Base-by-base conservation (phyloP, 2,113 vertebrate genomes). In the Glaucidium brasilianum region DNA sequence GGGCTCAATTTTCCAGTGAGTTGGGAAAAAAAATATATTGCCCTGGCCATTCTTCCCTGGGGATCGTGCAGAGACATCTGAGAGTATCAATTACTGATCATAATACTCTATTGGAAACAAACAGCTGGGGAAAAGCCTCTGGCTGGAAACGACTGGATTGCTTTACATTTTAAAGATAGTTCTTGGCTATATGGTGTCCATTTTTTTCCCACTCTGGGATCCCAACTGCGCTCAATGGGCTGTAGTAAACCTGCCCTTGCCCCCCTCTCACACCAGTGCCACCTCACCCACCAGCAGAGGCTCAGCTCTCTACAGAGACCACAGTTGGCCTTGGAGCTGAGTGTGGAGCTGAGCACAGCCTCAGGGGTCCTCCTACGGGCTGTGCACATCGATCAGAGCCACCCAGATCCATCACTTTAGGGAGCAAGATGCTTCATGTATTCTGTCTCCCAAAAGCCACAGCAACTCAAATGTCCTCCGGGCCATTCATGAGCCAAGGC, bases 11-110 rank as follows among this genome's bases (percentile, higher is more conserved):
- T 97, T 97, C 97, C 97, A 95, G 94, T 90, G 53, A 95, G 83
- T 93, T 94, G 96, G 93, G 95, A 79, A 96, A 97, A 98, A 94
- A 96, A 93, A 96, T n/a, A 94, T 91, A 96, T 96, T 93, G 94
- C 94, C 95, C 96, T 50, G 80, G 94, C 94, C 96, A 96, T 96
- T 95, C 94, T 97, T 98, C 97, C 97, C 97, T 92, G 68, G 89
- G 92, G 96, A 95, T 81, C 96, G 93, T 94, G 74, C 82, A 53
- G 63, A 96, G 87, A 94, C 96, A 96, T 96, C 94, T 93, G 89
- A 97, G 92, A 94, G 91, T 97, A 97, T 97, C 96, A 97, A 95
- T 96, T 96, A 96, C 96, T 90, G 94, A 97, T 97, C 94, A 47
- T 97, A 96, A 96, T 96, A 77, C 97, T 83, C 96, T 96, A 97